Conservation (phyloP, 1,140 invertebrate genomes). For the Hylaeus anthracinus region DNA sequence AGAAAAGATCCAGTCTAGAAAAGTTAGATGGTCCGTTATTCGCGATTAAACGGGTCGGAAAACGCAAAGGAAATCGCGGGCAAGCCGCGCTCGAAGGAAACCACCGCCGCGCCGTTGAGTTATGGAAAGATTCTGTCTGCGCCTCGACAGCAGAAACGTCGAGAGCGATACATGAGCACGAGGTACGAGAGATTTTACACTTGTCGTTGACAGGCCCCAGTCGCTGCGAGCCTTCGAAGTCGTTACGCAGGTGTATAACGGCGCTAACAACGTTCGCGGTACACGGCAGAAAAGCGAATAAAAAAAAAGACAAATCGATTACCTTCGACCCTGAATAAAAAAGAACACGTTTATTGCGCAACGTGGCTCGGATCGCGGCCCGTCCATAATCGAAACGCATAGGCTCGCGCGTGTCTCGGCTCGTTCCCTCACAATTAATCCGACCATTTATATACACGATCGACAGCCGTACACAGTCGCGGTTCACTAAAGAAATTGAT, state of each 20-base stretch:
- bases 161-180: neutral
- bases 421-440: slow-evolving; percentile 51
- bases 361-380: slow-evolving; percentile 15
- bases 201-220: slow-evolving; percentile 1
- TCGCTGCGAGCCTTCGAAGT: slow-evolving; percentile 20
- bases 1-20: no score
- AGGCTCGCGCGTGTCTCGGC: slow-evolving; percentile 24
- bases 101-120: no score
- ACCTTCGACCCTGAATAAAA: slow-evolving; percentile 47
- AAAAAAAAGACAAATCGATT: slow-evolving; percentile 55
- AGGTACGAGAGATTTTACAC: slow-evolving; percentile 23
- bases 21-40: no score
- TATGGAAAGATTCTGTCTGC: no score
- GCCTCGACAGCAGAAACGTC: neutral
- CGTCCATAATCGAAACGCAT: slow-evolving; percentile 23
- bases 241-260: slow-evolving; percentile 41
- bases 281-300: neutral
- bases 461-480: slow-evolving; percentile 28
- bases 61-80: neutral
- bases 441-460: slow-evolving; percentile 55
- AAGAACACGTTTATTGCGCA: slow-evolving; percentile 47
- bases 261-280: slow-evolving; percentile 15
- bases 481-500: slow-evolving; percentile 32
- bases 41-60: neutral
- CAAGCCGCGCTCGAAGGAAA: no score